These are phyloP conservation scores for Vultur gryphus DNA, from an alignment of 2,797 vertebrate genomes.

Conservation along the genomic window DNA sequence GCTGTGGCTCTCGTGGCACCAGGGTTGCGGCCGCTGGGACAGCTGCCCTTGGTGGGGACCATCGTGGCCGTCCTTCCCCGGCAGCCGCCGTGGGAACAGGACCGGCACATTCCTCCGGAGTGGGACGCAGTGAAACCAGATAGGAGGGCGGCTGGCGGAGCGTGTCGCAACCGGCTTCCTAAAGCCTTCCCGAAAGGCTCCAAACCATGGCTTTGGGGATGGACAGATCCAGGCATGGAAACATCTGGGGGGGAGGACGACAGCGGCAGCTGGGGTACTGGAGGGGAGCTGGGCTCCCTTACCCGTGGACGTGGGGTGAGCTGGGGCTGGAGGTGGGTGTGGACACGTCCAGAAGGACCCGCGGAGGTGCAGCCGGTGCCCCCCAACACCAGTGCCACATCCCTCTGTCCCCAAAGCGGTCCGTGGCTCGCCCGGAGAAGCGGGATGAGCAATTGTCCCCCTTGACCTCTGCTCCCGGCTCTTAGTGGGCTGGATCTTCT, in stretches of 20 bases:
- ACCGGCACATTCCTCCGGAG: slow-evolving; percentile 1
- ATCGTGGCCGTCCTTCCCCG: not conserved
- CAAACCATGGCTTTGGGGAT: not conserved
- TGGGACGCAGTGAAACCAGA: not conserved
- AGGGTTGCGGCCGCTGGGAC: not conserved
- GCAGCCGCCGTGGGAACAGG: slow-evolving; percentile 24
- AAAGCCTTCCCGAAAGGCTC: not conserved
- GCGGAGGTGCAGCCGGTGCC: fast-evolving
- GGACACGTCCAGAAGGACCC: not conserved
- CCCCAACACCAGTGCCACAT: fast-evolving
- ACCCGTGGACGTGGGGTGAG: fast-evolving
- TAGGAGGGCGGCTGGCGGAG: not conserved
- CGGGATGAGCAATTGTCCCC: fast-evolving
- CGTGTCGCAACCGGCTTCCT: not conserved
- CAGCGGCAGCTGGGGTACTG: not conserved
- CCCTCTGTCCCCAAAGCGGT: not conserved
- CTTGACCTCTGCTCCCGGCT: fast-evolving
- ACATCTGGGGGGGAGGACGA: not conserved
- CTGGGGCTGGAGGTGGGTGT: not conserved
- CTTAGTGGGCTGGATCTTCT: not conserved
- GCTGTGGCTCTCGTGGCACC: not conserved
- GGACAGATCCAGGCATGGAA: not conserved
- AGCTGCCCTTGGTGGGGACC: not conserved
- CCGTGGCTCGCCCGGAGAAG: fast-evolving
- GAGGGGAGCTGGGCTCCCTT: not conserved